Base-by-base conservation (phyloP, 2,888 invertebrate species). In the Calameuta idolon region DNA sequence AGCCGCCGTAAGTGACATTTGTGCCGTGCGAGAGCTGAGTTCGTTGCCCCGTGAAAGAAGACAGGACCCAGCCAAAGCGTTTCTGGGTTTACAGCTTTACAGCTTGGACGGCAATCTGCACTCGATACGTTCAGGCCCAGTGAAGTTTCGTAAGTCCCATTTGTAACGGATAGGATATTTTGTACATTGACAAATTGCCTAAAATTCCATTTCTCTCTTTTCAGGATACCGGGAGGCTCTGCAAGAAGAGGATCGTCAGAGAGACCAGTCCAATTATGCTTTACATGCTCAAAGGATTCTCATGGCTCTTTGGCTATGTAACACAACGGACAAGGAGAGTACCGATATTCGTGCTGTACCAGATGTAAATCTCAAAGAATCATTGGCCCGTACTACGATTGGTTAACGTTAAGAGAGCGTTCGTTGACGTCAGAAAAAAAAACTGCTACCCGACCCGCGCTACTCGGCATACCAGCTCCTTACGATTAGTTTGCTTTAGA, bases 1-100 rank as follows among this genome's bases (percentile, higher is more conserved):
- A 82, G 79, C 78, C 75, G 69, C 40, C 75, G 77, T 55, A 75
- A 82, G 55, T 55, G 55, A 55, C 55, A 55, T 55, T 55, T 55
- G 55, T 55, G 23, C 55, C 55, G 55, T 55, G 55, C 55, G 55
- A 55, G 55, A 55, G 55, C 55, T 55, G 88, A 88, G 89, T 89
- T 89, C 89, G 85, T 88, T 89, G 89, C 85, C 86, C 87, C 78
- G 85, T 84, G 81, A 87, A 87, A 86, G 87, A 87, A 87, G 87
- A 87, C 84, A 80, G 12, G 69, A 68, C 82, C 80, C 82, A 79
- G 76, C 80, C 79, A 80, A 82, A 83, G 84, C 83, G 85, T 87
- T 87, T 88, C 88, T 89, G 85, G 86, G 86, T 86, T 85, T 85
- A 85, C 85, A 84, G 81, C 84, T 83, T 82, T 78, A 79, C 78